Evolutionary conservation across 2,888 invertebrate genomes (phyloP), one percentile per base, ranked within the genome.

Genomic region (Tridacna gigas): DNA sequence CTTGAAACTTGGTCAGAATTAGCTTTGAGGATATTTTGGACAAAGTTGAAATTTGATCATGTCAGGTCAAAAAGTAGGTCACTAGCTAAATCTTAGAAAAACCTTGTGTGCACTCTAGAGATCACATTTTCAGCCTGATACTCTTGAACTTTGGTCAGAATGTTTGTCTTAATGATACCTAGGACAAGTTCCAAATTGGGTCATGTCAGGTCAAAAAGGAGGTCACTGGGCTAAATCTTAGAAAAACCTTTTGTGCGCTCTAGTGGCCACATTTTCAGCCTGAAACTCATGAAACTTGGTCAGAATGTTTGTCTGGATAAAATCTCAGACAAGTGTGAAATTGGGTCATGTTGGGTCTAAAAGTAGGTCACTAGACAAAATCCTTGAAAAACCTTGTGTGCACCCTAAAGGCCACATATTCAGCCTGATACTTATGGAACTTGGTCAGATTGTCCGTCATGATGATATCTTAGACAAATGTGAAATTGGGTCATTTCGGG

Each of bases 211-310:
- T 15, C n/a, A 63, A n/a, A n/a, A n/a, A 9, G 12, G 12, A 22
- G 63, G 63, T 63, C 63, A 63, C 22, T n/a, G n/a, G 63, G 63
- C 22, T n/a, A 63, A 63, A 63, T 63, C n/a, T 12, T 15, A 63
- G 22, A 11, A 22, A 63, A 63, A 63, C n/a, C 12, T 15, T 63
- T 15, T 63, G 63, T 15, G 12, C 22, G n/a, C 18, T 63, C 63
- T 63, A n/a, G 63, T 11, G 15, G 51, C 51, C 51, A 15, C 51
- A 51, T 51, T 51, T 51, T 51, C 15, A 15, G 15, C 51, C 15
- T 51, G 51, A 51, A 15, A 11, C 11, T 51, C 12, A 13, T 51
- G 51, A 51, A 51, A 51, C 51, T 51, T 11, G 11, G 11, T 51
- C 51, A 51, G 51, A 15, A 15, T 51, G 15, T 13, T 51, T 51